Conservation (phyloP, 1,140 invertebrate species). For the Hestina assimilis region DNA sequence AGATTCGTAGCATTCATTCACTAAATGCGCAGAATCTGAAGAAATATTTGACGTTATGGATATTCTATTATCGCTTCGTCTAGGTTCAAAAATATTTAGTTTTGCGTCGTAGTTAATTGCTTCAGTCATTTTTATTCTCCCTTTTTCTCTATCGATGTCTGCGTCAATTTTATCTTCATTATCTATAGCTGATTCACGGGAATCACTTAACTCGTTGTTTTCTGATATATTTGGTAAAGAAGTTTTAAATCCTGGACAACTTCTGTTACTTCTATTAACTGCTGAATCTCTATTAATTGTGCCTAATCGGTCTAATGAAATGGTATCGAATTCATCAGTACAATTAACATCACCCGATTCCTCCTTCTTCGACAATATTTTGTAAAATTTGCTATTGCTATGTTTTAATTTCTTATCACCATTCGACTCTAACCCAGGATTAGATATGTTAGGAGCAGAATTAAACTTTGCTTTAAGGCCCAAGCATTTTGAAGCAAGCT, state of each 20-base stretch:
- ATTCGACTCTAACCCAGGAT: constrained; percentile 53
- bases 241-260: constrained; percentile 72
- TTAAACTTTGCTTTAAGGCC: constrained; percentile 72
- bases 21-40: constrained; percentile 49
- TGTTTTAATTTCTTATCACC: constrained; percentile 58
- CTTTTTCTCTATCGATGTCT: constrained; percentile 38
- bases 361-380: constrained; percentile 68
- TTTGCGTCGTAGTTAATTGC: constrained; percentile 48
- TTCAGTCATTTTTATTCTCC: constrained; percentile 26
- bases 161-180: constrained; percentile 33
- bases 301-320: constrained; percentile 66
- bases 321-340: constrained; percentile 72
- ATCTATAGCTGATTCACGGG: constrained; percentile 44
- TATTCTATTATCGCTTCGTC: constrained; percentile 39
- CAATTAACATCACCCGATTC: constrained; percentile 67
- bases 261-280: constrained; percentile 70
- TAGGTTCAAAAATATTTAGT: constrained; percentile 61
- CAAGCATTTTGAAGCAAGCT: constrained; percentile 78
- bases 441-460: constrained; percentile 74
- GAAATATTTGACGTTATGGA: constrained; percentile 43
- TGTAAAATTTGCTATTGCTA: constrained; percentile 75
- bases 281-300: constrained; percentile 64
- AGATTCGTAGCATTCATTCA: constrained; percentile 70
- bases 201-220: constrained; percentile 67
- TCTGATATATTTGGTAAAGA: constrained; percentile 72